Percentiles rank a stretch among this genome's conserved stretches.
Evolutionary conservation across 2,113 vertebrate genomes (phyloP).

Genomic region (Tupaia chinensis): DNA sequence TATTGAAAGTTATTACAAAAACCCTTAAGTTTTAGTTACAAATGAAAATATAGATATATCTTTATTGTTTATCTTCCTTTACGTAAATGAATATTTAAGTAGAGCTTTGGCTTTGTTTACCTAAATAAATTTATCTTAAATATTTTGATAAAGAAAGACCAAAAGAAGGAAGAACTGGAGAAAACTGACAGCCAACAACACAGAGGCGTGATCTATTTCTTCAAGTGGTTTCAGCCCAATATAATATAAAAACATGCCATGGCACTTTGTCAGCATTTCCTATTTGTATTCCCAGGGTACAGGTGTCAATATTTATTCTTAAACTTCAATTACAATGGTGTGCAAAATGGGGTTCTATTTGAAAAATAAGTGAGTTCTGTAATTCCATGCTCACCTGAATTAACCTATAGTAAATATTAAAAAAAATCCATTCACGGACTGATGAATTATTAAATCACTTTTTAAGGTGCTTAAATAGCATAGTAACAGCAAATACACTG

Average conservation of each 20-base stretch:
- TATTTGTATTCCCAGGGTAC: not conserved
- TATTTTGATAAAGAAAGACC: not conserved
- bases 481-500: not conserved
- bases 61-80: too few species aligned
- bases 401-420: not conserved
- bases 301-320: not conserved
- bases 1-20: not conserved
- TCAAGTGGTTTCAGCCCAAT: not conserved
- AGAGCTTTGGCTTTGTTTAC: too few species aligned
- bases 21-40: not conserved
- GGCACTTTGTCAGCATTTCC: not conserved
- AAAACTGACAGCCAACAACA: not conserved
- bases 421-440: not conserved
- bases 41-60: too few species aligned
- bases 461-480: not conserved
- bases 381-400: not conserved
- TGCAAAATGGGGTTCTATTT: not conserved
- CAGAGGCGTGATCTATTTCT: rapidly evolving
- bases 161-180: not conserved
- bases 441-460: not conserved
- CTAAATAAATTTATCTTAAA: too few species aligned
- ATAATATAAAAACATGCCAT: not conserved
- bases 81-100: too few species aligned
- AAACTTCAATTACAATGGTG: not conserved
- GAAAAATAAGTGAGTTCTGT: not conserved